These are phyloP conservation scores for Lasiommata megera DNA, from an alignment of 2,888 invertebrate species.

Conservation along the genomic window DNA sequence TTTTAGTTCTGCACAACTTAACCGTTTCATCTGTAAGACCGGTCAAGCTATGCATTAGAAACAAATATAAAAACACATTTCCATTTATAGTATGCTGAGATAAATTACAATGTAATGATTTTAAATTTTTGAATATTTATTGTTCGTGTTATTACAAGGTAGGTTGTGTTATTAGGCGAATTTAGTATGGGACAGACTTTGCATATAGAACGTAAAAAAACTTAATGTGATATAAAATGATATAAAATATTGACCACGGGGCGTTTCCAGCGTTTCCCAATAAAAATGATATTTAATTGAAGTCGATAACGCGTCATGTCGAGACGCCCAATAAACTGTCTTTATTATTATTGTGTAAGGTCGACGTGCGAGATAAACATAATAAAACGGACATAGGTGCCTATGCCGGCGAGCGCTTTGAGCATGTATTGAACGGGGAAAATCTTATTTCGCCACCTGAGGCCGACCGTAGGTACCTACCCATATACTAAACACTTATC, in stretches of 20 bases:
- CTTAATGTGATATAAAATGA: conserved; percentile 10
- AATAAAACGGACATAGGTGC: conserved; percentile 25
- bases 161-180: neutral
- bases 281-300: conserved; percentile 81
- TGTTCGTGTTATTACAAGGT: neutral
- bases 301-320: conserved; percentile 70
- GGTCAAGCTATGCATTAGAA: too few relatives aligned
- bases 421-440: neutral
- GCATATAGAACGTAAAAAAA: conserved; percentile 10
- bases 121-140: neutral
- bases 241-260: conserved; percentile 56
- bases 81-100: too few relatives aligned
- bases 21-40: too few relatives aligned
- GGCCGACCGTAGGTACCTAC: too few relatives aligned
- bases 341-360: conserved; percentile 73
- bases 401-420: conserved; percentile 24
- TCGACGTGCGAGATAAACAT: conserved; percentile 58
- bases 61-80: too few relatives aligned
- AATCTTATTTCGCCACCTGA: neutral
- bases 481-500: too few relatives aligned
- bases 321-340: conserved; percentile 74
- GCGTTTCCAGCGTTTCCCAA: conserved; percentile 68
- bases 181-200: neutral
- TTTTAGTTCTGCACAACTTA: too few relatives aligned
- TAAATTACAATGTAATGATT: neutral